Evolutionary conservation across 2,113 vertebrate genomes (phyloP), one percentile per base, ranked within the genome.

Genomic region (Callithrix jacchus): DNA sequence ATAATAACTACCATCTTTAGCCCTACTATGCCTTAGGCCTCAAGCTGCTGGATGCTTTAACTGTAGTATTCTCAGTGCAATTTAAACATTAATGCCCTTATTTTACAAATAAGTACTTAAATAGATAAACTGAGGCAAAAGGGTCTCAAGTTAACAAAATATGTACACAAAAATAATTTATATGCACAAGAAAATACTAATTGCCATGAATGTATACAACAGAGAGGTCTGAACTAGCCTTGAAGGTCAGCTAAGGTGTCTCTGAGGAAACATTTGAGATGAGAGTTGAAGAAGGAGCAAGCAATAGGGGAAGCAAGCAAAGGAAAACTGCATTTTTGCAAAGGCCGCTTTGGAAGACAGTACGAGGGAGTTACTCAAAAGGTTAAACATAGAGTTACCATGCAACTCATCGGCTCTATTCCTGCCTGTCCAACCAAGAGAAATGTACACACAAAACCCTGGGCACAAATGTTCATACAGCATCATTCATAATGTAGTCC

Each of bases 81-180:
- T 71, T 96, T 66, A 77, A 52, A 89, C 23, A 82, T 30, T 3
- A n/a, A 68, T 87, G n/a, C 17, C 16, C 37, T 6, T 64, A 25
- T 54, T 88, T 92, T 80, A 77, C 21, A 96, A 93, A 64, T 92
- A 83, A 87, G 47, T n/a, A 35, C 12, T 74, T 45, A 13, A 76
- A 64, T 32, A 93, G 23, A 42, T 68, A 54, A 87, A 40, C 25
- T 86, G 10, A 92, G 64, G 5, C 18, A 76, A 10, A 37, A 86
- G 5, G 58, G 1, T 47, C 42, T 92, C 74, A 32, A 66, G 27
- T 64, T 64, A 66, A 70, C 25, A 77, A 95, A 94, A 89, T 23
- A 45, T 61, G 52, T 49, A 68, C 10, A 42, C 40, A 84, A 77
- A 84, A 52, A 49, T 52, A 42, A 93, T 77, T 73, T 86, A 85